Base-by-base conservation (phyloP, 2,888 invertebrate species). In the Lasiommata megera region DNA sequence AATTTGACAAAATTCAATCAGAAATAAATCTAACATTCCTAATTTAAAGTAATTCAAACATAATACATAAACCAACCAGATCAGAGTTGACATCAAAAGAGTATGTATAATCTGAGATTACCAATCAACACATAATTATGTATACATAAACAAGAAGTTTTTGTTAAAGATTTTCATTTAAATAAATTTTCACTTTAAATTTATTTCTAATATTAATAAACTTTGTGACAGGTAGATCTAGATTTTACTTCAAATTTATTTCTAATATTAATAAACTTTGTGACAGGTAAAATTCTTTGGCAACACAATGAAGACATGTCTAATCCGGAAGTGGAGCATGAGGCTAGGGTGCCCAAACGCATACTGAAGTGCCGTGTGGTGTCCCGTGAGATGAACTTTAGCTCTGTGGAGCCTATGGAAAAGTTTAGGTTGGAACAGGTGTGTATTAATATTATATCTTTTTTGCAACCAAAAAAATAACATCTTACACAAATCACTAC, bases 231-330 rank as follows among this genome's bases (percentile, higher is more conserved):
- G 99, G 99, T 12, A 96, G n/a, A n/a, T n/a, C n/a, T 23, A 23
- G 14, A 40, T 23, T 36, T 14, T 14, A 17, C 3, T 40, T 7
- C 28, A 38, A 9, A 18, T 37, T 16, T 11, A 37, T 18, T 36
- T 7, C 1, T 18, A 40, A 40, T 17, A 12, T 44, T 23, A 3
- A 44, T 18, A 18, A 18, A 11, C 6, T 29, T 29, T 34, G 5
- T 76, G 76, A 1, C 69, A 91, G 99, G 99, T 12, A 96, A 97
- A 82, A 94, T 99, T 60, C 92, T 99, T 29, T 99, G 99, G 99
- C 98, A 99, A 81, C 97, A 97, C 66, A 96, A 96, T 77, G 98
- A 98, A 79, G 99, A 99, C 81, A 92, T 99, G 94, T 96, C 98
- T 7, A 92, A 93, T 43, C 95, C 98, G 3, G 95, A 96, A 54